Percentiles rank a stretch among this genome's conserved stretches.
Conservation (phyloP, 2,113 vertebrate genomes). For the Lepidothrix coronata region DNA sequence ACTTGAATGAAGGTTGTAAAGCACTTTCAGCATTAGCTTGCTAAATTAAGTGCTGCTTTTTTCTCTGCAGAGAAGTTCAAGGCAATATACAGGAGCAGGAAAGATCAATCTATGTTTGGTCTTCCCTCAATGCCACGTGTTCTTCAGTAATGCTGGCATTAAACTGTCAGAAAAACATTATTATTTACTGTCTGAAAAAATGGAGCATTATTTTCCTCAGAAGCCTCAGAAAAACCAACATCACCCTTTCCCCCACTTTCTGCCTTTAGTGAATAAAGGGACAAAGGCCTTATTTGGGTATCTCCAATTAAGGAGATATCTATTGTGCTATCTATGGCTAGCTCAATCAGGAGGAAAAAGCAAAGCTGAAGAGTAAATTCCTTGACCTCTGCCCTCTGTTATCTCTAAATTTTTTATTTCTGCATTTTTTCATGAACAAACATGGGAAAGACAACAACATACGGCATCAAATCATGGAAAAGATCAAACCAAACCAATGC, state of each 20-base stretch:
- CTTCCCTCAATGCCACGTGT: neutral
- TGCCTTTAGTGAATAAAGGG: neutral
- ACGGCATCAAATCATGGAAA: neutral
- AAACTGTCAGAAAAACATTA: neutral
- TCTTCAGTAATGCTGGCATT: neutral
- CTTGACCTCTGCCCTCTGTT: neutral
- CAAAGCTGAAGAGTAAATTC: neutral
- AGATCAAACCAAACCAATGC: neutral
- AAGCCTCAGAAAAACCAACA: neutral
- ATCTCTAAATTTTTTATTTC: neutral
- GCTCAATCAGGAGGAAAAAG: neutral
- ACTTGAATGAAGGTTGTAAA: neutral
- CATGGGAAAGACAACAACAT: neutral
- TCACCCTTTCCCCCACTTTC: neutral
- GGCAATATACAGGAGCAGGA: neutral
- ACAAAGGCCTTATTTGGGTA: neutral
- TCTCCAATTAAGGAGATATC: neutral
- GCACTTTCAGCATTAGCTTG: neutral
- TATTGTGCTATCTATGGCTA: neutral
- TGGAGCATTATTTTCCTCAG: neutral
- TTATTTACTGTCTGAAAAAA: neutral
- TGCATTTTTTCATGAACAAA: neutral
- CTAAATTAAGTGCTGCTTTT: neutral
- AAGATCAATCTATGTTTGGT: neutral
- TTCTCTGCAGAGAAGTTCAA: neutral